A percentile compares a stretch with the other conserved stretches of the same genome.
Evolutionary conservation across 2,888 invertebrate genomes (phyloP).

Genomic region (Mimumesa dahlbomi): DNA sequence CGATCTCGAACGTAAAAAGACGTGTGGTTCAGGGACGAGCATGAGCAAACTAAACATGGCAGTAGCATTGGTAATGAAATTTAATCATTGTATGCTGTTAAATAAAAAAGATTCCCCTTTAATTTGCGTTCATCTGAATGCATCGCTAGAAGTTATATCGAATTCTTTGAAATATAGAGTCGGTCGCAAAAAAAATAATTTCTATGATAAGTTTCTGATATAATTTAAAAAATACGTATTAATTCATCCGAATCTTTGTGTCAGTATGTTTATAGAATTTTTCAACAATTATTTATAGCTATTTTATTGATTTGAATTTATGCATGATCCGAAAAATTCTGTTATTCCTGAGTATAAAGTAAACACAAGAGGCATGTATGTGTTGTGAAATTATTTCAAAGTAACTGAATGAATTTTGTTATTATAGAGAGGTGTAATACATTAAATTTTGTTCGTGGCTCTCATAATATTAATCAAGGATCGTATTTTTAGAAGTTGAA

Average conservation of each 20-base stretch:
- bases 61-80: slow-evolving; percentile 42
- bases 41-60: slow-evolving; percentile 21
- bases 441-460: too few species aligned
- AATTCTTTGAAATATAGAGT: too few species aligned
- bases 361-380: too few species aligned
- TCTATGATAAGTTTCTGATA: not conserved
- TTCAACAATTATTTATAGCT: not conserved
- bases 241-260: not conserved
- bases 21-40: slow-evolving; percentile 14
- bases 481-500: too few species aligned
- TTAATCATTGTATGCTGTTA: slow-evolving; percentile 19
- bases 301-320: not conserved
- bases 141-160: too few species aligned
- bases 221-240: too few species aligned
- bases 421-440: too few species aligned
- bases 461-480: too few species aligned
- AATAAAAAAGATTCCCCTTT: slow-evolving; percentile 8
- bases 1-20: not conserved
- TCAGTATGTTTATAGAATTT: not conserved
- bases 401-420: too few species aligned
- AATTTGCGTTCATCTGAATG: not conserved
- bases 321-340: too few species aligned
- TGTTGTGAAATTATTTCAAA: too few species aligned
- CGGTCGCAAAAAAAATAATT: not conserved
- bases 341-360: too few species aligned